Evolutionary conservation across 2,113 vertebrate genomes (phyloP), one percentile per base, ranked within the genome.

Genomic region (Mormoops blainvillei): DNA sequence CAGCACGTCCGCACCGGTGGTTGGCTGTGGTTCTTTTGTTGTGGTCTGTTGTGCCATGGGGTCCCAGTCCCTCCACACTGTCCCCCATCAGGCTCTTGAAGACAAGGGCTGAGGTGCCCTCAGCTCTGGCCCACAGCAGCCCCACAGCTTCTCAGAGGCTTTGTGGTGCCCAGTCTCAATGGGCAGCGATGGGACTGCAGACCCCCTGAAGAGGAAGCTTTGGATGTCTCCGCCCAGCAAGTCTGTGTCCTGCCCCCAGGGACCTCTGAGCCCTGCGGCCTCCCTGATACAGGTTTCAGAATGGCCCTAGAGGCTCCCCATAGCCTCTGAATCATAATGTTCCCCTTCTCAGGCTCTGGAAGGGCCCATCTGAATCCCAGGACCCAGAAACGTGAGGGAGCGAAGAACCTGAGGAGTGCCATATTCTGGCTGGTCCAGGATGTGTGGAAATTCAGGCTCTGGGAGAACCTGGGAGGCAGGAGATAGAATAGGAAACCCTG

Each of bases 281-380:
- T 70, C 68, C 71, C 41, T 45, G 68, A 28, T 85, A 48, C 95
- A 96, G 98, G 96, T 98, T 87, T 96, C 95, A n/a, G 97, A 97
- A 67, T 41, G 94, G 31, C 96, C 97, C 54, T 92, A 87, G 82
- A 97, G 97, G 63, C 94, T 97, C 11, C 96, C 97, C 14, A 90
- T 87, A 16, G 80, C 92, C 63, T 84, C 96, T 33, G 96, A 94
- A 63, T 94, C 82, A 13, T 94, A 97, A 43, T 73, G 88, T 24
- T 86, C 58, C 78, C 95, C 45, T 31, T 97, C 88, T 97, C 1
- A 38, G 71, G 33, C 81, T 87, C 87, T 28, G 77, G 87, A 87
- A 52, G 90, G 78, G 81, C 61, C 80, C 65, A 85, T 82, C 91
- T 90, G 14, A 81, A 56, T 43, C 86, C 96, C 94, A 92, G 87